Base-by-base conservation (phyloP, 1,140 invertebrate genomes). In the Eupristina koningsbergeri region DNA sequence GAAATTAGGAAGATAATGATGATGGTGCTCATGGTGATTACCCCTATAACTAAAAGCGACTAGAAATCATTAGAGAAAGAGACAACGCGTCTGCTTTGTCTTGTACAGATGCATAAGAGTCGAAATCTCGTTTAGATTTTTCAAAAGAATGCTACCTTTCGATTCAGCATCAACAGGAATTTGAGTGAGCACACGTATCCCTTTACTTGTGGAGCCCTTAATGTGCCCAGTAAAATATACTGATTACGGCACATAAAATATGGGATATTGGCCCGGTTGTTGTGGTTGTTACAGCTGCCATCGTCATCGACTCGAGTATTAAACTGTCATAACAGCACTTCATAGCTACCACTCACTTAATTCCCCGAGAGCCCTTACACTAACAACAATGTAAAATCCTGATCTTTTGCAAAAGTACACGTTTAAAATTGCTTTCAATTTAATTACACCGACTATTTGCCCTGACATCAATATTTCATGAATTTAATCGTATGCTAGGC, bases 11-110 rank as follows among this genome's bases (percentile, higher is more conserved):
- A 85, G 88, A 90, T 92, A 92, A 91, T 91, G 91, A 91, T 92
- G 89, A 91, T 92, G 90, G 91, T 88, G 90, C 90, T 90, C 89
- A 89, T 88, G 90, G 88, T 91, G 89, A 91, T 92, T 91, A 89
- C 88, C 87, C 50, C 11, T 15, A 47, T 17, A 80, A 36, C 79
- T 34, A 36, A 75, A 34, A 31, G 61, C 34, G 64, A 67, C 29
- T 29, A 31, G 61, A 31, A 34, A 64, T 64, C 63, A 31, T n/a
- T n/a, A 31, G 45, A 36, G 61, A 79, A 67, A 64, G n/a, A 64
- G 61, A 64, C 39, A 34, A 34, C 86, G 86, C 80, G 64, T n/a
- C 87, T 85, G 86, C 89, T 84, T 86, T 86, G 86, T 87, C 88
- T 89, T 77, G 85, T 71, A 77, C 67, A 75, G 80, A 77, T 80